These are phyloP conservation scores for Zaprionus vittiger DNA, from an alignment of 1,140 invertebrate genomes.

Conservation along the genomic window DNA sequence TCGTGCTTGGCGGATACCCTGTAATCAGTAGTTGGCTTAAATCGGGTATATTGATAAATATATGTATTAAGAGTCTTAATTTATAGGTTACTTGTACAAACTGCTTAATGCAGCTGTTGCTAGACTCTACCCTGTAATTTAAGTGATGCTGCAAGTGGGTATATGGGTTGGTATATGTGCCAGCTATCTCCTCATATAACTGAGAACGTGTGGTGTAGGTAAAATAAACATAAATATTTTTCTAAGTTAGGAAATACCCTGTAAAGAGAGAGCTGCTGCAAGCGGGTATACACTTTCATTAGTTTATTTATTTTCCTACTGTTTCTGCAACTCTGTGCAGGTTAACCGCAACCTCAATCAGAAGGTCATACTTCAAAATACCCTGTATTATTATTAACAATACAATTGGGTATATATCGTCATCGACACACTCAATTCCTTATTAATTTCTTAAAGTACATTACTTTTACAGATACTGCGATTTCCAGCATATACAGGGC, in stretches of 20 bases:
- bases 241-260: background rate
- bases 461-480: too few species aligned
- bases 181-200: background rate
- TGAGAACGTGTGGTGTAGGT: background rate
- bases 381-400: too few species aligned
- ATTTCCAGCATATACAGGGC: background rate
- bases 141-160: background rate
- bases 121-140: background rate
- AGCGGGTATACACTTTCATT: too few species aligned
- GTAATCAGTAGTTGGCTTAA: background rate
- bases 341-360: too few species aligned
- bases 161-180: background rate
- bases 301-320: too few species aligned
- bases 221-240: rapidly evolving
- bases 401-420: too few species aligned
- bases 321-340: too few species aligned
- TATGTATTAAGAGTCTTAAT: background rate
- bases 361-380: too few species aligned
- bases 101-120: background rate
- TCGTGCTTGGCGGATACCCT: slow-evolving; percentile 32
- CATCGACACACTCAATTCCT: too few species aligned
- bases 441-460: too few species aligned
- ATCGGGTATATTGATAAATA: background rate
- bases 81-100: background rate
- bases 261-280: too few species aligned